Base-by-base conservation (phyloP, 1,140 invertebrate genomes). In the Drosophila kanapiae region DNA sequence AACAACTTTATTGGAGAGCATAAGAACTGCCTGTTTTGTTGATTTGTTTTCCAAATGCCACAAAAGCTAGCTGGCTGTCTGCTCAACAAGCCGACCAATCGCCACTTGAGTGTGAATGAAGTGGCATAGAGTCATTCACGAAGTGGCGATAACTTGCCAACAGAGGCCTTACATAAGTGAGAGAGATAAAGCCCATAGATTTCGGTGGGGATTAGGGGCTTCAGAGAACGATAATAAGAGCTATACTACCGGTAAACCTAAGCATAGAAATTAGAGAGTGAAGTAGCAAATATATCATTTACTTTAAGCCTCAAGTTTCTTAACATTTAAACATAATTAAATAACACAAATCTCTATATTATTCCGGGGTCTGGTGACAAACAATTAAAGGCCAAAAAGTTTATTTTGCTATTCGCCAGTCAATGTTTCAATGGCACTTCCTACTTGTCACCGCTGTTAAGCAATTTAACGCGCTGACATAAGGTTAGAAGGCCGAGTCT, bases 401-500 rank as follows among this genome's bases (percentile, higher is more conserved):
- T 42, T 42, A 23, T 23, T 38, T 38, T 38, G 33, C 3, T 23
- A 54, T 54, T 54, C 13, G 11, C 11, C 33, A 23, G 33, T 37
- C 4, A 54, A 23, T 54, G 18, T 14, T 37, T 54, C 62, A 64
- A 59, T 61, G 58, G 57, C 62, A 64, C 62, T 64, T 65, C 42
- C 59, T 23, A 35, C 38, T 18, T 40, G 56, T 35, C 40, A 29
- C 18, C 61, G 18, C 60, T 43, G 56, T 64, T 60, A 61, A 27
- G 62, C 62, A 61, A 61, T 64, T 64, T 64, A 61, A 60, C 63
- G 33, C 63, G 43, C 57, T 65, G 38, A 23, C 63, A 35, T 60
- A 65, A 65, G 63, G 63, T 65, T 65, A 62, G 58, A 65, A 60
- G 63, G 60, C 63, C 60, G 63, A 45, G 37, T 40, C 38, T 58